A percentile compares a stretch with the other conserved stretches of the same genome.
These are phyloP conservation scores for Morpho helenor DNA, from an alignment of 2,888 invertebrate species.

Conservation along the genomic window DNA sequence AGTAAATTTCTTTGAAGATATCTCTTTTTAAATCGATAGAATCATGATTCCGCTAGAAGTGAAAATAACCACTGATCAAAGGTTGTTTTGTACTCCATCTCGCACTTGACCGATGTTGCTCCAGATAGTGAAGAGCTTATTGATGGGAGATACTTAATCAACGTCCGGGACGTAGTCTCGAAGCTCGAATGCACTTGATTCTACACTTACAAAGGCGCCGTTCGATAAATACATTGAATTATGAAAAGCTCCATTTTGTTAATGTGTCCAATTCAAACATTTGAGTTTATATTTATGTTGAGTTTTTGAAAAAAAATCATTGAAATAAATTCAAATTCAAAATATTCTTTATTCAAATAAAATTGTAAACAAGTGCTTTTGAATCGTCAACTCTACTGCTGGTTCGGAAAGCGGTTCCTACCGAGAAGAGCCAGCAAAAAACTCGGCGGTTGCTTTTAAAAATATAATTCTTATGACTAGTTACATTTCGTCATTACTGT, in stretches of 20 bases:
- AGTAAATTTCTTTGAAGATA: neutral
- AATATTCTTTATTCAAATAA: too few relatives aligned
- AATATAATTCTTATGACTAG: too few relatives aligned
- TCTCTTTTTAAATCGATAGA: neutral
- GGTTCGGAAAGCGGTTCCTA: too few relatives aligned
- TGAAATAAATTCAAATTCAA: too few relatives aligned
- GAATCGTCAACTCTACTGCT: too few relatives aligned
- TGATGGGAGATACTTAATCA: constrained; percentile 66
- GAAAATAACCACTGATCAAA: constrained; percentile 11
- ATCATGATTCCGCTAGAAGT: neutral
- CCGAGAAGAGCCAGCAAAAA: too few relatives aligned
- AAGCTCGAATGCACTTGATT: constrained; percentile 25
- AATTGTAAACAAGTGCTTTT: too few relatives aligned
- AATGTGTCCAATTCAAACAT: too few relatives aligned
- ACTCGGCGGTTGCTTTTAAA: too few relatives aligned
- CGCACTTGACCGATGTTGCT: constrained; percentile 25
- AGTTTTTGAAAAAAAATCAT: too few relatives aligned
- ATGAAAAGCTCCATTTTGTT: neutral
- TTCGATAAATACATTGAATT: constrained; percentile 1
- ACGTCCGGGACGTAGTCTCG: constrained; percentile 42
- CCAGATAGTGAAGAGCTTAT: constrained; percentile 53
- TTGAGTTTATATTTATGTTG: too few relatives aligned
- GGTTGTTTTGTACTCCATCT: constrained; percentile 13
- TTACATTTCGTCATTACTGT: too few relatives aligned
- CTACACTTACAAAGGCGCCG: constrained; percentile 9